Conservation (phyloP, 2,888 invertebrate genomes). For the Chrysolina oricalcia region DNA sequence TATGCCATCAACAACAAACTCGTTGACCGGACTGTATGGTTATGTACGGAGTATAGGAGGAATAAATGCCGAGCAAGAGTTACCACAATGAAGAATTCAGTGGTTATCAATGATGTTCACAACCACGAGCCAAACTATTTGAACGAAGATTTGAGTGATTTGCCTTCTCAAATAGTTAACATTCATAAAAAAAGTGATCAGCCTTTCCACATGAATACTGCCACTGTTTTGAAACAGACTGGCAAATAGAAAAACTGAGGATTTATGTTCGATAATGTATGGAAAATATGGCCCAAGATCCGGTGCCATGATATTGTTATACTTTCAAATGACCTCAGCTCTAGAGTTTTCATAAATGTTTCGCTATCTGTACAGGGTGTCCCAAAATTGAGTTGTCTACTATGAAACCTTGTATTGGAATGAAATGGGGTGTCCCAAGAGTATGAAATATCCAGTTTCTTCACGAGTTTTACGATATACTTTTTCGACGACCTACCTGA, state of each 20-base stretch:
- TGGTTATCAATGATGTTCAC: conserved; percentile 47
- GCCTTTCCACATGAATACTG: neutral
- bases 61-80: conserved; percentile 55
- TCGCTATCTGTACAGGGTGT: too few species aligned
- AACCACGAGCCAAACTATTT: conserved; percentile 54
- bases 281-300: neutral
- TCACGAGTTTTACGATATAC: too few species aligned
- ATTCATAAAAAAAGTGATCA: conserved; percentile 37
- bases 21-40: conserved; percentile 56
- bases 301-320: too few species aligned
- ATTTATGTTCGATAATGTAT: neutral
- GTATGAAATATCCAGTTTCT: too few species aligned
- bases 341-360: too few species aligned
- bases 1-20: conserved; percentile 54
- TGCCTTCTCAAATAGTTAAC: conserved; percentile 49
- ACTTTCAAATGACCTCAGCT: too few species aligned
- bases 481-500: too few species aligned
- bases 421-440: too few species aligned
- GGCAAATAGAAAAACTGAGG: neutral
- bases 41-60: conserved; percentile 58
- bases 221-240: neutral
- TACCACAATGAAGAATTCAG: conserved; percentile 53
- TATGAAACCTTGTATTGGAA: too few species aligned
- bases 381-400: too few species aligned
- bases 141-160: conserved; percentile 42